Evolutionary conservation across 2,888 invertebrate genomes (phyloP), one percentile per base, ranked within the genome.

Genomic region (Meteorus cinctellus): DNA sequence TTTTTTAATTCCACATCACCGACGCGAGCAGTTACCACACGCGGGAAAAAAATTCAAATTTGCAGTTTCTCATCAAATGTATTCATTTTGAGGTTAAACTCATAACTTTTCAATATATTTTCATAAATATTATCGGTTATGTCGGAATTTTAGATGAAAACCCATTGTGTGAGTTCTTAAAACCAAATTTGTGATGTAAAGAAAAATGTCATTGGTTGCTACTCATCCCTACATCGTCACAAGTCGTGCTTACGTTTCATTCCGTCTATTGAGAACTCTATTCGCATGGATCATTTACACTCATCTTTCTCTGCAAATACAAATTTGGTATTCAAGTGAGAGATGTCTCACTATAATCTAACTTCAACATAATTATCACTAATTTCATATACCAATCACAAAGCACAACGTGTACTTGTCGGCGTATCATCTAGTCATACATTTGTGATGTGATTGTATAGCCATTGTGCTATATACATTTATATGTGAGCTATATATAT

Each of bases 321-420:
- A 41, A 8, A 55, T 55, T 19, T 19, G 5, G 6, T 2, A 19
- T 19, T 24, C 8, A 55, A n/a, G n/a, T 19, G 6, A n/a, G 6
- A 55, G n/a, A 55, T 8, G 8, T 55, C 2, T 19, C 24, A 55
- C 19, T 48, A 55, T 55, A 4, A 19, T 19, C 55, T 24, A 19
- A 19, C 19, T 8, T 51, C 5, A 51, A 19, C 19, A 55, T 55
- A 55, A 55, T 55, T 10, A 55, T 19, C 55, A 55, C 19, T 55
- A n/a, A 55, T 55, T 19, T n/a, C 16, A 65, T 70, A 75, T 75
- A 55, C 75, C 75, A 75, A 75, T 75, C 75, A 71, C 59, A 55
- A 55, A 31, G 71, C 71, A 66, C 71, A 72, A 75, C 75, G 75
- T 75, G 75, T 70, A 70, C 59, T 48, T 55, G 68, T 51, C 41